Evolutionary conservation across 2,797 vertebrate genomes (phyloP), one percentile per base, ranked within the genome.

Genomic region (Nothura maculosa): DNA sequence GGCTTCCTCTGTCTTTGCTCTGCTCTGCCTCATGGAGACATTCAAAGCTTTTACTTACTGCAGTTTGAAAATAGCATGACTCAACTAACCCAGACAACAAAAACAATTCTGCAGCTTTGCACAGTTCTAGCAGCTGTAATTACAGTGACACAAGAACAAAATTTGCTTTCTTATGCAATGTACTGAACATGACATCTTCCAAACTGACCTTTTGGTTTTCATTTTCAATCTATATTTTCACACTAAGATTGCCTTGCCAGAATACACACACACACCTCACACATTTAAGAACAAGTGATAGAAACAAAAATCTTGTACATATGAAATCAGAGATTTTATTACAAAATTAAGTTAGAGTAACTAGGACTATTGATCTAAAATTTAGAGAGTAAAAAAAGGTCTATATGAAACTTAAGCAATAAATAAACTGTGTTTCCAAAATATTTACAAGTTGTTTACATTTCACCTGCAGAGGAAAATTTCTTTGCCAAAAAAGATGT

Each of bases 51-150:
- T 55, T 66, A 58, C 36, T 82, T 70, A 28, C 25, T 45, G 14
- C 42, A 85, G 61, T 57, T n/a, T 62, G 55, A 70, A 93, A 82
- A 73, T 18, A 85, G 63, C n/a, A 81, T 9, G 57, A 25, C 9
- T 82, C n/a, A 89, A 80, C 52, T 64, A 21, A 82, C 21, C 36
- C 27, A 68, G 9, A n/a, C 28, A 80, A 84, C 40, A 50, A 57
- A 90, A 91, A 38, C 4, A 68, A 79, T 69, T 81, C 30, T 87
- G 19, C 22, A 72, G 52, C 25, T 86, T 57, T 52, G 27, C 11
- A 74, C 48, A 93, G 28, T 15, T 86, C 48, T 58, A 81, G 34
- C 22, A 34, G 20, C 25, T 68, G 50, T 36, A 74, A 91, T 10
- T 20, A 40, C 1, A 64, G 28, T 14, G 38, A 85, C 3, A 72